These are phyloP conservation scores for Sphaeridia pumilis DNA, from an alignment of 2,888 invertebrate genomes.

Conservation along the genomic window DNA sequence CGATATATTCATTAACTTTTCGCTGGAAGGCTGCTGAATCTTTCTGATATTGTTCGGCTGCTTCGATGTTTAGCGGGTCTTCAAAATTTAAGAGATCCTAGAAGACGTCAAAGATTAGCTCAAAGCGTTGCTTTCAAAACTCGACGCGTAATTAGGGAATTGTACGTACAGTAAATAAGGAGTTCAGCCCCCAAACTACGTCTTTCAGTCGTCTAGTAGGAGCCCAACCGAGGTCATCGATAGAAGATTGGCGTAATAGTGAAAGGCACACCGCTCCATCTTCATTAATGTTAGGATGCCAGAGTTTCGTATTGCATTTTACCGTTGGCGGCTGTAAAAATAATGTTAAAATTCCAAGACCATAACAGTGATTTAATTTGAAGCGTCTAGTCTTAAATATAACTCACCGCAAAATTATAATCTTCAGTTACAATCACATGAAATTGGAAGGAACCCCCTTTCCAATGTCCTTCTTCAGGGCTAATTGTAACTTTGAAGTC, in stretches of 20 bases:
- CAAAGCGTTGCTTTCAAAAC: no score
- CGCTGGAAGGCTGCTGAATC: slow-evolving; percentile 26
- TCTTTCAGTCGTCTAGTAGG: slow-evolving; percentile 83
- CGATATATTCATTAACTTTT: slow-evolving; percentile 31
- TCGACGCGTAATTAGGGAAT: no score
- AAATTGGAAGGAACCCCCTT: slow-evolving; percentile 75
- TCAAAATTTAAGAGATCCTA: slow-evolving; percentile 92
- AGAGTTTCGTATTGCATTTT: slow-evolving; percentile 76
- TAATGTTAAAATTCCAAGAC: no score
- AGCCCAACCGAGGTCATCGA: slow-evolving; percentile 90
- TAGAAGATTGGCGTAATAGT: slow-evolving; percentile 74
- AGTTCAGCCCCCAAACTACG: slow-evolving; percentile 86
- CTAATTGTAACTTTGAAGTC: slow-evolving; percentile 64
- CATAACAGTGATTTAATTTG: slow-evolving; percentile 1
- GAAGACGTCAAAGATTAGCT: neutral
- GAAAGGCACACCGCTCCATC: slow-evolving; percentile 88
- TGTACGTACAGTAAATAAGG: slow-evolving; percentile 77
- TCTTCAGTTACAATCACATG: slow-evolving; percentile 78
- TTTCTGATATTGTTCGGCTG: slow-evolving; percentile 71
- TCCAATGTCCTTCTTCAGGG: slow-evolving; percentile 82
- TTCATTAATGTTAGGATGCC: slow-evolving; percentile 94
- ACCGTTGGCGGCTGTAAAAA: slow-evolving; percentile 83
- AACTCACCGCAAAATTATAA: slow-evolving; percentile 89
- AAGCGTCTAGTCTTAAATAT: no score
- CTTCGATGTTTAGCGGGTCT: slow-evolving; percentile 85